Conservation (phyloP, 23 tunicate genomes). For the Halocynthia roretzi region DNA sequence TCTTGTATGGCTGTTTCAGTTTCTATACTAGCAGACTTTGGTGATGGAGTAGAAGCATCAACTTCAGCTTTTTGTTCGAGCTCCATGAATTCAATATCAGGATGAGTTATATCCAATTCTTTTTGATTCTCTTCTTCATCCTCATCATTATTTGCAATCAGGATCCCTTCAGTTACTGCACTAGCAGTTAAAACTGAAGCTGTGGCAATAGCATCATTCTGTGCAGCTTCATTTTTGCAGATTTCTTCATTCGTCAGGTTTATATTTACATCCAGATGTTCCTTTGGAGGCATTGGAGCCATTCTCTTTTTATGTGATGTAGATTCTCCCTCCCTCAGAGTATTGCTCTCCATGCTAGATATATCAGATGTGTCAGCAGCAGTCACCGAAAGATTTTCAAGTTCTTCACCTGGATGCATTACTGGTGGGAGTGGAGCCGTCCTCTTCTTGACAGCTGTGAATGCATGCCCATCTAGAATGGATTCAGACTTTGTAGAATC, state of each 20-base stretch:
- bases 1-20: neutral
- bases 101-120: neutral
- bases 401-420: neutral
- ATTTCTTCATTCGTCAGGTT: neutral
- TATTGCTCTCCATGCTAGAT: neutral
- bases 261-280: neutral
- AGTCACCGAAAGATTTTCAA: neutral
- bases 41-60: neutral
- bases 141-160: neutral
- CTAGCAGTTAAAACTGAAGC: neutral
- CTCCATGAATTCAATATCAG: neutral
- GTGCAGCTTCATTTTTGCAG: neutral
- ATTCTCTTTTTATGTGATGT: neutral
- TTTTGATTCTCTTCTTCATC: neutral
- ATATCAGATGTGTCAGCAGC: neutral
- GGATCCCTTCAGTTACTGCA: neutral
- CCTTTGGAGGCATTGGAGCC: constrained; percentile 4
- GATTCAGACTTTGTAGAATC: neutral
- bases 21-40: neutral
- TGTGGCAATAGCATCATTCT: neutral
- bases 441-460: neutral
- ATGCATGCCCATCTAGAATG: neutral
- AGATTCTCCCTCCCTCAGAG: neutral
- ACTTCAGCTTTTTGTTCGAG: neutral
- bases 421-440: neutral